Evolutionary conservation across 2,888 invertebrate genomes (phyloP).

Genomic region (Plagiodera versicolora): DNA sequence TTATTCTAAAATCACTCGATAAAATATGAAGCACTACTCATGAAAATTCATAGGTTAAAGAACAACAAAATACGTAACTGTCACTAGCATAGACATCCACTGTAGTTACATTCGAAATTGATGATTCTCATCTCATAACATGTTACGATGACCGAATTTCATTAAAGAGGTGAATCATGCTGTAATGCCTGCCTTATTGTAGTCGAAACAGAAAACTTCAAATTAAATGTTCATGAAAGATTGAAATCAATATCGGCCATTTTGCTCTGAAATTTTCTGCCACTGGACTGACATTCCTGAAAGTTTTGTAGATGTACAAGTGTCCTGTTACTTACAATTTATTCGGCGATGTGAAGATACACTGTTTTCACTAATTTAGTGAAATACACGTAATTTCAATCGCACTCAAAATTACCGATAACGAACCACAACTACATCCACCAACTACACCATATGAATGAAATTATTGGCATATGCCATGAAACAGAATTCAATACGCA

Average conservation of each 20-base stretch:
- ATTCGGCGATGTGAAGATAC: not conserved
- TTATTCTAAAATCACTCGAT: not conserved
- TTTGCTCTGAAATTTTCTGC: constrained; percentile 39
- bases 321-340: not conserved
- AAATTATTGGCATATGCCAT: not conserved
- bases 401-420: not conserved
- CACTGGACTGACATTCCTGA: not conserved
- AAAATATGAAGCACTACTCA: not conserved
- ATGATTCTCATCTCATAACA: constrained; percentile 1
- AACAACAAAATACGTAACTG: constrained; percentile 26
- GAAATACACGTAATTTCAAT: not conserved
- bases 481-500: not conserved
- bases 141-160: not conserved
- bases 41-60: constrained; percentile 24
- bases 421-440: not conserved
- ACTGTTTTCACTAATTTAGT: not conserved
- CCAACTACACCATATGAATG: not conserved
- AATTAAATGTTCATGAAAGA: not conserved
- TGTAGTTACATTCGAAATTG: constrained; percentile 4
- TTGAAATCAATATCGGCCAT: constrained; percentile 53
- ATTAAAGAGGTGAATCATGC: no score
- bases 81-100: constrained; percentile 11
- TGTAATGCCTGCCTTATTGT: constrained; percentile 8
- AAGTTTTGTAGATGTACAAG: not conserved
- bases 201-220: not conserved